Base-by-base conservation (phyloP, 2,888 invertebrate species). In the Teinopalpus imperialis region DNA sequence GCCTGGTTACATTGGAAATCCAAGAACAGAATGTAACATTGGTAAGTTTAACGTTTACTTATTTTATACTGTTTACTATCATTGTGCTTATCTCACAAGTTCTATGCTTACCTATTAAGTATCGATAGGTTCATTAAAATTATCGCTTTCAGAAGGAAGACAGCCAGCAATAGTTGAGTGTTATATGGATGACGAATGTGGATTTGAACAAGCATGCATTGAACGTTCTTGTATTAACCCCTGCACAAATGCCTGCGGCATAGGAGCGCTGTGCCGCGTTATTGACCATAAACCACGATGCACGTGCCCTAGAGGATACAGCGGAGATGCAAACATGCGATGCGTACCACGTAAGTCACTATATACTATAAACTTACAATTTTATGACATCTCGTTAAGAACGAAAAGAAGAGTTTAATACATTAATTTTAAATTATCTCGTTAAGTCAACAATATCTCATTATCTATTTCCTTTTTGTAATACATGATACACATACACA, bases 181-280 rank as follows among this genome's bases (percentile, higher is more conserved):
- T 72, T 93, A 92, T 50, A 90, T 89, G 12, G 93, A 95, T 66
- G 92, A 92, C 30, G 96, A 97, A 51, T 97, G 97, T 67, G 86
- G 92, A 2, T 77, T 82, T 8, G 94, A 96, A 61, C 91, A 92
- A 58, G 91, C 92, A 6, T 97, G 97, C 66, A 87, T 92, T 39
- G 94, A 95, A 61, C 93, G 94, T 53, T 80, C 88, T 14, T 97
- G 97, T 63, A 86, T 93, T 0, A 95, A 95, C 76, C 97, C 97
- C 2, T 97, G 97, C 62, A 68, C 85, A 7, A 91, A 93, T 55
- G 91, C 94, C 8, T 97, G 97, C 71, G 95, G 94, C 26, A 75
- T 88, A 30, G 94, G 94, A 36, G 94, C 97, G n/a, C 91, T 95
- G 63, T 97, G 97, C 66, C 93, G 95, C 52, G 94, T 93, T 2